Evolutionary conservation across 1,140 invertebrate genomes (phyloP).

Genomic region (Diuraphis noxia): DNA sequence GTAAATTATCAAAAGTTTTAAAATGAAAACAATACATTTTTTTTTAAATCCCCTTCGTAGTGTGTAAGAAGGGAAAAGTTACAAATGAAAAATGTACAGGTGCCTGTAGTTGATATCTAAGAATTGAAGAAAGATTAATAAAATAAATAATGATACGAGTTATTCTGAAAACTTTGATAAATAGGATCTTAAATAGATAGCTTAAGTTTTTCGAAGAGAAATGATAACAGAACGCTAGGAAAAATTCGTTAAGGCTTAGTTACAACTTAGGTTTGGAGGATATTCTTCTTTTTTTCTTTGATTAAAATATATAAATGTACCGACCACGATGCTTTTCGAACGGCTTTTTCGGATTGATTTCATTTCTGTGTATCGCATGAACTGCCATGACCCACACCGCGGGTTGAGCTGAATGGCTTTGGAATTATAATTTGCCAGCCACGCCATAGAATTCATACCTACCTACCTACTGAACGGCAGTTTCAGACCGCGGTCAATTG

Average conservation of each 20-base stretch:
- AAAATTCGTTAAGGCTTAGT: neutral
- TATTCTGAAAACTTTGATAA: neutral
- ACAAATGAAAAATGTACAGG: neutral
- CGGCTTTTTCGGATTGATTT: neutral
- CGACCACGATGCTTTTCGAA: neutral
- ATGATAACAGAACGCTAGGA: neutral
- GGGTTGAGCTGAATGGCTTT: neutral
- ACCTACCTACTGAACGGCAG: neutral
- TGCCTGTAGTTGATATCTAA: neutral
- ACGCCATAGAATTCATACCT: neutral
- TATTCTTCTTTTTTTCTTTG: neutral
- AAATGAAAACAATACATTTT: neutral
- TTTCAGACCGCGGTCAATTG: neutral
- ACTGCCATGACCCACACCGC: neutral
- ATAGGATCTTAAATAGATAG: neutral
- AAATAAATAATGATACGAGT: neutral
- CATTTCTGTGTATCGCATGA: neutral
- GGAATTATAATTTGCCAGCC: neutral
- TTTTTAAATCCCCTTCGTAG: no score
- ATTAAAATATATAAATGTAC: neutral
- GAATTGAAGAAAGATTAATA: neutral
- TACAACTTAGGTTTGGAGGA: neutral
- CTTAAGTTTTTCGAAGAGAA: neutral
- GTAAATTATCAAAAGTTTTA: neutral
- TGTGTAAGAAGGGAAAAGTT: neutral